Evolutionary conservation across 2,797 vertebrate species (phyloP).

Genomic region (Falco columbarius): DNA sequence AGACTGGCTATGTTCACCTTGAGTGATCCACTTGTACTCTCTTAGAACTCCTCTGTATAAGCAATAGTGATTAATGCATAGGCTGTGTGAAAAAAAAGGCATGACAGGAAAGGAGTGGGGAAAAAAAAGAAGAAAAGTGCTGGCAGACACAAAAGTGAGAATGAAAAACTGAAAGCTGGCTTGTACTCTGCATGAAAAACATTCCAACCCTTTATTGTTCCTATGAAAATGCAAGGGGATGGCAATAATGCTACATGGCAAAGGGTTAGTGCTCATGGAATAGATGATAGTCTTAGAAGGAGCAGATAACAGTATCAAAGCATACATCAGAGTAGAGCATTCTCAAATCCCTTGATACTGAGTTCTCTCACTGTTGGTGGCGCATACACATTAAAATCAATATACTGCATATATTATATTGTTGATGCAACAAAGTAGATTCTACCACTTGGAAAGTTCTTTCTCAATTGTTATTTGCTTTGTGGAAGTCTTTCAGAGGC

Average conservation of each 20-base stretch:
- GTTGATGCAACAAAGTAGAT: not conserved
- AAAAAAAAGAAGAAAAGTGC: not conserved
- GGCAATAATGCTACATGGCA: not conserved
- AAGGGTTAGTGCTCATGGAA: not conserved
- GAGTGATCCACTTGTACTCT: not conserved
- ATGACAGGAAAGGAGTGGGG: not conserved
- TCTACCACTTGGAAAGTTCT: not conserved
- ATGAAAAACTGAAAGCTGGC: not conserved
- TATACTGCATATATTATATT: not conserved
- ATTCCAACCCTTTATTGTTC: not conserved
- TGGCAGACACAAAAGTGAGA: constrained; percentile 11
- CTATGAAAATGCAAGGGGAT: not conserved
- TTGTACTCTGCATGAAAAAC: not conserved
- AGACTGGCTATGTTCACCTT: not conserved
- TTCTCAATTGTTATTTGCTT: not conserved
- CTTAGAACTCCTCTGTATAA: not conserved
- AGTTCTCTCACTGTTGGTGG: not conserved
- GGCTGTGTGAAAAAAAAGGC: not conserved
- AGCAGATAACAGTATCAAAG: not conserved
- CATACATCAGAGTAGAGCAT: not conserved
- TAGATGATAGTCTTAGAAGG: not conserved
- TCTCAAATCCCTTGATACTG: not conserved
- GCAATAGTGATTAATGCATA: not conserved
- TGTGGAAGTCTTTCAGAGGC: not conserved
- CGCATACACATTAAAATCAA: not conserved